Base-by-base conservation (phyloP, 2,888 invertebrate species). In the Uropetala carovei region DNA sequence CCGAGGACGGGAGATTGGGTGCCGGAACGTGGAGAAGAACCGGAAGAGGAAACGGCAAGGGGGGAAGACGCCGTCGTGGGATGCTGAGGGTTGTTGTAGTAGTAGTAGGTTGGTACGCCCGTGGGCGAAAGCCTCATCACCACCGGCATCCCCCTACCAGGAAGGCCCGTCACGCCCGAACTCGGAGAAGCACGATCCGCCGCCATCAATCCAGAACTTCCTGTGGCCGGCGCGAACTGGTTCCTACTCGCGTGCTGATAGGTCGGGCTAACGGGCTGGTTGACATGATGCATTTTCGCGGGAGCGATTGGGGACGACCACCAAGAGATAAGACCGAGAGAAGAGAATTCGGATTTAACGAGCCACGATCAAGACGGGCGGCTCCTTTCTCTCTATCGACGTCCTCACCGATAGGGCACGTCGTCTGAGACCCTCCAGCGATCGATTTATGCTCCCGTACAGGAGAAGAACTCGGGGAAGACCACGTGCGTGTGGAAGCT, bases 21-120 rank as follows among this genome's bases (percentile, higher is more conserved):
- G 16, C 75, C 43, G 27, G 92, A 81, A 16, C 68, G 30, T 11
- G 91, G n/a, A n/a, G 92, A 18, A 18, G 82, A n/a, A 18, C 81
- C 60, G 57, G 92, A 58, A 2, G 92, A 16, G 9, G 59, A n/a
- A n/a, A 68, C 68, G 59, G 58, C 18, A 13, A 92, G 14, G 8
- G 83, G 92, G 18, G 89, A 89, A n/a, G 86, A 86, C 27, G 86
- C n/a, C n/a, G 64, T 43, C 8, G 89, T 18, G 14, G 85, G 18
- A 1, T 85, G 85, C 57, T 85, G 85, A 11, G 89, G 60, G 83
- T 43, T n/a, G 83, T 43, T n/a, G 64, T 89, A 89, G 64, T 89
- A 89, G 60, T 89, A 89, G n/a, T 89, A 89, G 0, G 89, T 89
- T 8, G 89, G 89, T n/a, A 89, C 89, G n/a, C 89, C 89, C 27